Evolutionary conservation across 2,888 invertebrate genomes (phyloP).

Genomic region (Pyralis farinalis): DNA sequence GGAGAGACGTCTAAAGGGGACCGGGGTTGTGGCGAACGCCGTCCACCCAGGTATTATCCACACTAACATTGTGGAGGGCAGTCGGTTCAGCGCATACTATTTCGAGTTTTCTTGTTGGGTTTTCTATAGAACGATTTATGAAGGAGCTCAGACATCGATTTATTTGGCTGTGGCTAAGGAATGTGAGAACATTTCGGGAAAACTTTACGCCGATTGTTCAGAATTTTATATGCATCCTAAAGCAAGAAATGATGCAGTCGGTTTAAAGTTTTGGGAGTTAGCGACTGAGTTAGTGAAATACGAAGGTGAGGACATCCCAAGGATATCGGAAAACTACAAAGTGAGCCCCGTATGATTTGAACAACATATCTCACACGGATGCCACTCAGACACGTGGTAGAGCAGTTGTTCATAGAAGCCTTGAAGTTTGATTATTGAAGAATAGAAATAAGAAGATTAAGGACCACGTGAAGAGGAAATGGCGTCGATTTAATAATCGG

Average conservation of each 20-base stretch:
- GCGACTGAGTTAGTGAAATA: not conserved
- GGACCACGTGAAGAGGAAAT: too few relatives aligned
- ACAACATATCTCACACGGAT: too few relatives aligned
- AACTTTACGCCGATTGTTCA: slow-evolving; percentile 1
- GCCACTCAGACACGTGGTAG: too few relatives aligned
- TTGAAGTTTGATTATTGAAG: too few relatives aligned
- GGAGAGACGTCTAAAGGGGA: slow-evolving; percentile 83
- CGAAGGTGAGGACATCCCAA: not conserved
- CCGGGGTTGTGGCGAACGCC: slow-evolving; percentile 87
- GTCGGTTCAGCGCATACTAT: not conserved
- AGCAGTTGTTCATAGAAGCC: too few relatives aligned
- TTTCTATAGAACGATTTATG: not conserved
- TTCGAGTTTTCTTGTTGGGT: not conserved
- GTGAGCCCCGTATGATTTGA: too few relatives aligned
- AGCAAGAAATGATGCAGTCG: not conserved
- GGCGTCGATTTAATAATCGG: too few relatives aligned
- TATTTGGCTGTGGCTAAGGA: slow-evolving; percentile 3
- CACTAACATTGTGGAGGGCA: slow-evolving; percentile 27
- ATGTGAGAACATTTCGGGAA: not conserved
- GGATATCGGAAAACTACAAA: too few relatives aligned
- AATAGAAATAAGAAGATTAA: too few relatives aligned
- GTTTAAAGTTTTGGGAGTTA: not conserved
- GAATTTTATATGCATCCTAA: not conserved
- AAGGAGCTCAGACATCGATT: slow-evolving; percentile 2
- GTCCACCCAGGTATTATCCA: slow-evolving; percentile 90